Evolutionary conservation across 2,797 vertebrate species (phyloP).

Genomic region (Phoxinus dragarum): DNA sequence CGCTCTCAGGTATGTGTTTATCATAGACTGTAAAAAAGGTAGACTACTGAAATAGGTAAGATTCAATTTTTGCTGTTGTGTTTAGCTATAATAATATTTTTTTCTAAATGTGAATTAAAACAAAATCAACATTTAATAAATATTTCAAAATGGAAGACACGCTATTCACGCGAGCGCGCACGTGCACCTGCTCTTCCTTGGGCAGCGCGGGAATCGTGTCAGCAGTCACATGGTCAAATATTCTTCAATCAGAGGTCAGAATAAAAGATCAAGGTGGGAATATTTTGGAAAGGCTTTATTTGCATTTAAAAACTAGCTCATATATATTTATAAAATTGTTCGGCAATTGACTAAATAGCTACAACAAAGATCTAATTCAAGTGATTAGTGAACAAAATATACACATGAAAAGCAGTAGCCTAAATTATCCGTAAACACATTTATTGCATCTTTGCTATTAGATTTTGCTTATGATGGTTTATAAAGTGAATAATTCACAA

Average conservation of each 20-base stretch:
- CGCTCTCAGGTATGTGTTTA: background rate
- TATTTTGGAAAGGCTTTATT: background rate
- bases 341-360: background rate
- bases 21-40: background rate
- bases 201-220: background rate
- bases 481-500: background rate
- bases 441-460: background rate
- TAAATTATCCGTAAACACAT: background rate
- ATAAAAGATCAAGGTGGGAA: background rate
- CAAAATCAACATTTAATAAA: background rate
- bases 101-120: background rate
- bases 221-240: slow-evolving; percentile 28
- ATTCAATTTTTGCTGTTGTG: background rate
- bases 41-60: background rate
- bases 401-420: background rate
- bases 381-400: background rate
- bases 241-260: background rate
- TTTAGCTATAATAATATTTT: background rate
- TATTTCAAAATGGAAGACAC: slow-evolving; percentile 11
- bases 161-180: background rate
- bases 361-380: background rate
- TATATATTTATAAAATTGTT: background rate
- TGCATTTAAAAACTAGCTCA: background rate
- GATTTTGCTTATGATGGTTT: background rate
- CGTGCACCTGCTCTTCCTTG: background rate